phyloP scores from a whole-genome alignment of 2,888 invertebrate species.

The Tinea pellionella region DNA sequence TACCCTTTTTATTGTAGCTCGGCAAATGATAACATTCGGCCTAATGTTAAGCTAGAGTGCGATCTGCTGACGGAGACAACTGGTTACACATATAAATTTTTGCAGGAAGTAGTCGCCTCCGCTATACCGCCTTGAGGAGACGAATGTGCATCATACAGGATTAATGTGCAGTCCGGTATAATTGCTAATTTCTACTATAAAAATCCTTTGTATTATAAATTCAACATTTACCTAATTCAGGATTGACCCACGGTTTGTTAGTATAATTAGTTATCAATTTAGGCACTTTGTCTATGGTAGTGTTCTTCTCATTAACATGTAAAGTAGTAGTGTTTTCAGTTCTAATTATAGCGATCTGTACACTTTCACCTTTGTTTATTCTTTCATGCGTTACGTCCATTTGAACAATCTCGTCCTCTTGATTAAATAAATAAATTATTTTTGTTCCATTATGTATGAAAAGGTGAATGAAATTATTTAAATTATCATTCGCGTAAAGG shows the following conservation, averaged over 20 bases:
- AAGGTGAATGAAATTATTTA: slow-evolving; percentile 92
- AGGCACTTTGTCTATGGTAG: slow-evolving; percentile 76
- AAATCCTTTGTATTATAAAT: neutral
- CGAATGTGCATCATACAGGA: no score
- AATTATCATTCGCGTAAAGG: slow-evolving; percentile 90
- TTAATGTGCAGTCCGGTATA: no score
- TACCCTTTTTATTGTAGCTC: no score
- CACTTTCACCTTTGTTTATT: slow-evolving; percentile 84
- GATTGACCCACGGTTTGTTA: slow-evolving; percentile 88
- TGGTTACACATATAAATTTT: no score
- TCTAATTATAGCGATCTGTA: slow-evolving; percentile 88
- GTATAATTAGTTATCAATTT: slow-evolving; percentile 80
- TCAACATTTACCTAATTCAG: slow-evolving; percentile 78
- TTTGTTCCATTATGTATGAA: slow-evolving; percentile 83
- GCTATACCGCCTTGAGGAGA: no score
- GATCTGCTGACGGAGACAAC: no score
- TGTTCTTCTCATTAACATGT: slow-evolving; percentile 83
- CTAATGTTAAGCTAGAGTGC: no score
- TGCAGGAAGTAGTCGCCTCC: no score
- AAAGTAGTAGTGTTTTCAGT: slow-evolving; percentile 78
- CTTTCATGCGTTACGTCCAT: slow-evolving; percentile 80
- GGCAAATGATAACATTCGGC: no score
- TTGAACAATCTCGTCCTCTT: slow-evolving; percentile 82
- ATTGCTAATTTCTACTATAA: no score
- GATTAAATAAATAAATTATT: slow-evolving; percentile 87